Base-by-base conservation (phyloP, 2,113 vertebrate species). In the Hippocampus barbouri region DNA sequence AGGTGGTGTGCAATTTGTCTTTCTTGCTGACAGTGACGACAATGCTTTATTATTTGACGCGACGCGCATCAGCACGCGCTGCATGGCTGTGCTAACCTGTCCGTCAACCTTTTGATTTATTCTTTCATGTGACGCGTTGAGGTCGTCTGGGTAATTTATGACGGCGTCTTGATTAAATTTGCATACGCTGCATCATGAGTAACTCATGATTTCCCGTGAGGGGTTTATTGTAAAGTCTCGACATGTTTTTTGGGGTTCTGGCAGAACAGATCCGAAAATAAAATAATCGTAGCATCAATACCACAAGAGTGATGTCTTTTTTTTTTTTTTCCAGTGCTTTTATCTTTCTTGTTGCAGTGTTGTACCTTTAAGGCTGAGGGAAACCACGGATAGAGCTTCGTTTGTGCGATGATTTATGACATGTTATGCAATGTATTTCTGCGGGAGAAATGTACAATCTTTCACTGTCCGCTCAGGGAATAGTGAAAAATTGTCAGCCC, bases 341-440 rank as follows among this genome's bases (percentile, higher is more conserved):
- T 27, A 12, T 59, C 23, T 59, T 59, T 25, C 23, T 15, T 59
- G 23, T 14, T 59, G 20, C 20, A 56, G 27, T 15, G 12, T 59
- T 25, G 14, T 27, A 27, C 23, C 14, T 59, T 59, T 15, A 59
- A 25, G 56, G 25, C 56, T 59, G 25, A 15, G 56, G 14, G 56
- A 59, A 14, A 25, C 23, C 25, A 25, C 5, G 23, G 59, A 34
- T 34, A 5, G 59, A 34, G 15, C 15, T 34, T 61, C 7, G 27
- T 61, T 34, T 38, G 15, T 34, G 27, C 23, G 59, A 61, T 61
- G 57, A 60, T 60, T 60, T 30, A 30, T 60, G 25, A 60, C 57
- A 59, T 60, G 57, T 60, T 60, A 60, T 14, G 25, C 57, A 60
- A 60, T 30, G 57, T 60, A 57, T 27, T 14, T 57, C n/a, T 57